phyloP scores from a whole-genome alignment of 2,797 vertebrate genomes.

The Danio kyathit region DNA sequence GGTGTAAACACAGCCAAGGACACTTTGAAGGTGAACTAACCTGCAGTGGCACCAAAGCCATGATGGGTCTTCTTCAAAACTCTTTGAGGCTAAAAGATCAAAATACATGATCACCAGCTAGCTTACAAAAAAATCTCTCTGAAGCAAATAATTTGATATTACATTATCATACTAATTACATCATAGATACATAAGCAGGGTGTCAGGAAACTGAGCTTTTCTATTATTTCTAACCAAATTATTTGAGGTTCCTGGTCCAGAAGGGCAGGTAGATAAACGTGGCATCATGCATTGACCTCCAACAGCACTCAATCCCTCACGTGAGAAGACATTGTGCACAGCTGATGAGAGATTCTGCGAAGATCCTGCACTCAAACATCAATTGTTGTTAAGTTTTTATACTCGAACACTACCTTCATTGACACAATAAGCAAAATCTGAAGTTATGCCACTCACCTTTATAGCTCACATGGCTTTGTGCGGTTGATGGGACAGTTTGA shows the following conservation, averaged over 20 bases:
- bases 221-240: constrained; percentile 65
- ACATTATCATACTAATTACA: neutral
- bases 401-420: neutral
- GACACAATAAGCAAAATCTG: neutral
- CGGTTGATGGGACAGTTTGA: constrained; percentile 27
- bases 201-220: neutral
- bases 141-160: neutral
- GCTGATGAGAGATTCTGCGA: constrained; percentile 56
- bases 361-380: constrained; percentile 22
- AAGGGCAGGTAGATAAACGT: constrained; percentile 44
- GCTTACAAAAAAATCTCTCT: neutral
- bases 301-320: constrained; percentile 58
- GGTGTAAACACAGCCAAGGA: no score
- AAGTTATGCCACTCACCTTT: constrained; percentile 60
- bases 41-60: constrained; percentile 61
- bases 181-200: neutral
- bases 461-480: constrained; percentile 47
- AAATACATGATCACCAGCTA: constrained; percentile 2
- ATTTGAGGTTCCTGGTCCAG: constrained; percentile 61
- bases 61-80: constrained; percentile 71
- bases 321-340: constrained; percentile 64
- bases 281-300: constrained; percentile 51
- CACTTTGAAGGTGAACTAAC: constrained; percentile 55
- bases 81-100: constrained; percentile 71
- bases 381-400: neutral